Evolutionary conservation across 2,888 invertebrate species (phyloP).

Genomic region (Chaetoderma sp.): DNA sequence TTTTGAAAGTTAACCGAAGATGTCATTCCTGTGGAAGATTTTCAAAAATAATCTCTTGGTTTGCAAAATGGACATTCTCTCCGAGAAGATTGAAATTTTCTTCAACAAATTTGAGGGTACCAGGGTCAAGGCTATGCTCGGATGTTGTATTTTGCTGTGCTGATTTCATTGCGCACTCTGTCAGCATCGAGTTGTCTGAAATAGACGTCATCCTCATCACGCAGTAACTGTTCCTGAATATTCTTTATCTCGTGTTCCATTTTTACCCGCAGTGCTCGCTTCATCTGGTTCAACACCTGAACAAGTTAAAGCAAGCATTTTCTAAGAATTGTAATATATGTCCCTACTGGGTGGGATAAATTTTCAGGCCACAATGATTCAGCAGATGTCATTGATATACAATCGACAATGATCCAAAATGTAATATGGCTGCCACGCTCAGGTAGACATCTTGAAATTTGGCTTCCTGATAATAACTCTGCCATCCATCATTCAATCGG

Average conservation of each 20-base stretch:
- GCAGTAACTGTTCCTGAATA: constrained; percentile 64
- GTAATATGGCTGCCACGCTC: too few species aligned
- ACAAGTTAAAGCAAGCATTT: not conserved
- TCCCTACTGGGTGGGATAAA: not conserved
- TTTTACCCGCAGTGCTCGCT: constrained; percentile 63
- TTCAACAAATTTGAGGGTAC: too few species aligned
- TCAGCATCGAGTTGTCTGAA: constrained; percentile 68
- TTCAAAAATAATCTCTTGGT: too few species aligned
- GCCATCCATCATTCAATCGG: too few species aligned
- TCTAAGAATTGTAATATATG: not conserved
- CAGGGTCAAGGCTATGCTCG: constrained; percentile 20
- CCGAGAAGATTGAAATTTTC: too few species aligned
- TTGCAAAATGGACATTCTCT: too few species aligned
- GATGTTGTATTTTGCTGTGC: constrained; percentile 55
- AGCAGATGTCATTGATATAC: too few species aligned
- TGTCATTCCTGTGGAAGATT: too few species aligned
- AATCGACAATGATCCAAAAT: too few species aligned
- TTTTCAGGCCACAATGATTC: not conserved
- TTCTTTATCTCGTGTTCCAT: constrained; percentile 65
- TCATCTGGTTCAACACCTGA: constrained; percentile 64
- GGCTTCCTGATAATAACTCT: too few species aligned
- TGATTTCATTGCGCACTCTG: constrained; percentile 57
- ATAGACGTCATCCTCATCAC: constrained; percentile 66
- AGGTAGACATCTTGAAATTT: too few species aligned
- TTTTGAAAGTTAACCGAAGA: too few species aligned